These are phyloP conservation scores for Embiotoca jacksoni DNA, from an alignment of 2,113 vertebrate species.

Conservation along the genomic window DNA sequence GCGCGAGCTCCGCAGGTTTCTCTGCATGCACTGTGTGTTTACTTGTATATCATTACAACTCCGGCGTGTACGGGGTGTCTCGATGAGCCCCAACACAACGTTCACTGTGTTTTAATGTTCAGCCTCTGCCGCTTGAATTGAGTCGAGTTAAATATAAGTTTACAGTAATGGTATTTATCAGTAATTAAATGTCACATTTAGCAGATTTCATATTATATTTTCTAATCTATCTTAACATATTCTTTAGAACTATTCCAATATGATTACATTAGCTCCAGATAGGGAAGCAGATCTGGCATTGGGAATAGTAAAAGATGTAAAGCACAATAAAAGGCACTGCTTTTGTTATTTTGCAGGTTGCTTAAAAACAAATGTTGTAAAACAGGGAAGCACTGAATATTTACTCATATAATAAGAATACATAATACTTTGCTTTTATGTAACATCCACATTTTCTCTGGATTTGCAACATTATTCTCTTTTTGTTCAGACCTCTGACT, in stretches of 20 bases:
- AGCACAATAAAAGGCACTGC: too few species aligned
- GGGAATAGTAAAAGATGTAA: not conserved
- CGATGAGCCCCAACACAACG: too few species aligned
- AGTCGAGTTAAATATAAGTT: too few species aligned
- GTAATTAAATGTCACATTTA: not conserved
- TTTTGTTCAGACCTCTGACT: not conserved
- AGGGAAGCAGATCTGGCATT: not conserved
- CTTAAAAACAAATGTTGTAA: too few species aligned
- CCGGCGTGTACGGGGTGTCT: not conserved
- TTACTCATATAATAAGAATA: not conserved
- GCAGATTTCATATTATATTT: not conserved
- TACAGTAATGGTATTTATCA: too few species aligned
- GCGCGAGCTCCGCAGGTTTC: constrained; percentile 15
- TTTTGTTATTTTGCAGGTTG: too few species aligned
- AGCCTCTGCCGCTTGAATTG: too few species aligned
- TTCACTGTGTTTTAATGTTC: too few species aligned
- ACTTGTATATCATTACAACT: not conserved
- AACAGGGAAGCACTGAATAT: too few species aligned
- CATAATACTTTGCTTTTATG: not conserved
- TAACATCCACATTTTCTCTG: too few species aligned
- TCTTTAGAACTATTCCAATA: not conserved
- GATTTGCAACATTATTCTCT: too few species aligned
- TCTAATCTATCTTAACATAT: not conserved
- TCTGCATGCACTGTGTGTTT: not conserved
- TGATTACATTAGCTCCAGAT: not conserved